Base-by-base conservation (phyloP, 2,888 invertebrate genomes). In the Notodromas monacha region DNA sequence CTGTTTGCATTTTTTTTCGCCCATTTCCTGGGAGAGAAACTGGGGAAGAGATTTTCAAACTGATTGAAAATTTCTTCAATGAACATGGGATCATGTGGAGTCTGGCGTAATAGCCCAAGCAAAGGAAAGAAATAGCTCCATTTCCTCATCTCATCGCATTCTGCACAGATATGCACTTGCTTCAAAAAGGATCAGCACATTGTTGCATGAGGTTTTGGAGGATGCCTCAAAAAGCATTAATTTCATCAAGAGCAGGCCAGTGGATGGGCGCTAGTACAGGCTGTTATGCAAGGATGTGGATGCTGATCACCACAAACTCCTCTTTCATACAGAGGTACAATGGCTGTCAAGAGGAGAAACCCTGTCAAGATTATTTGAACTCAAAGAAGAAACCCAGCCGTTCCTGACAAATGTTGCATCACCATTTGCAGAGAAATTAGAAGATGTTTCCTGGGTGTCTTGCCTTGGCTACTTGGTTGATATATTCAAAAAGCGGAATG, bases 1-100 rank as follows among this genome's bases (percentile, higher is more conserved):
- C n/a, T n/a, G n/a, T n/a, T n/a, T n/a, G n/a, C n/a, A n/a, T n/a
- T 30, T 36, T 40, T 34, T 39, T 38, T 36, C 34, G 31, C 36
- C 36, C 34, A 34, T 35, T 40, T 27, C 32, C 31, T 33, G 36
- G 33, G 33, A 35, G 33, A 5, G 37, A 38, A 16, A 39, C 37
- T 13, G 36, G 36, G 12, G 31, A 35, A 16, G 37, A 36, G 28
- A 38, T 41, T 34, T 41, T 40, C 32, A 31, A 36, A 14, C 34
- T 35, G 21, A 31, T 41, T 14, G 35, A 40, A 31, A 34, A 34
- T 14, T 39, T 32, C 38, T 34, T 39, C 12, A 28, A 26, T 27
- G 29, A 34, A 30, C 34, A 39, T 33, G 15, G 28, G 28, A 31
- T 41, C 30, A 27, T 33, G 31, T 41, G 38, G 38, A 34, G 26